Conservation (phyloP, 2,113 vertebrate species). For the Myxocyprinus asiaticus region DNA sequence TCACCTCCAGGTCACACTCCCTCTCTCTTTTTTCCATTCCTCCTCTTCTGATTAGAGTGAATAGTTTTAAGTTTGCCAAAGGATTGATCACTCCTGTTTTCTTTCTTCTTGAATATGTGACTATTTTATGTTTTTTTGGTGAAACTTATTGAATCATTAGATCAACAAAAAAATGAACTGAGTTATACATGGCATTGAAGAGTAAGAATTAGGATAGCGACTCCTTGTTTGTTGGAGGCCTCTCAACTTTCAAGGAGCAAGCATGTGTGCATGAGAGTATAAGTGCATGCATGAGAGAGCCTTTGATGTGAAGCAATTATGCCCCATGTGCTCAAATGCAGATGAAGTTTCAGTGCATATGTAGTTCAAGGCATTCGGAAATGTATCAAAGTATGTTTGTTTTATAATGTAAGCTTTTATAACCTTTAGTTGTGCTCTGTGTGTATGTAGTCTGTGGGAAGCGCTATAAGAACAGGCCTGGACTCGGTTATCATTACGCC, state of each 20-base stretch:
- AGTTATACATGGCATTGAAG: too few species aligned
- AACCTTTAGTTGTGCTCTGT: slow-evolving; percentile 27
- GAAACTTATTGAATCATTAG: too few species aligned
- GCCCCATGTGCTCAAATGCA: background rate
- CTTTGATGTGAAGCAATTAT: background rate
- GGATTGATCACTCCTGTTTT: background rate
- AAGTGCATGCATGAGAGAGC: slow-evolving; percentile 46
- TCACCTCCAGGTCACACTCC: slow-evolving; percentile 22
- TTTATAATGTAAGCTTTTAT: background rate
- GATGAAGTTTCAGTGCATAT: background rate
- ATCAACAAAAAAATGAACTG: too few species aligned
- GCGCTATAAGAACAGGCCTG: slow-evolving; percentile 96
- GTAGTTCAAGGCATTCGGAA: background rate
- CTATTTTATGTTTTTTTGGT: background rate
- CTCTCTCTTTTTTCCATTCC: slow-evolving; percentile 30
- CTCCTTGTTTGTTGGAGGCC: background rate
- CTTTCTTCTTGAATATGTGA: background rate
- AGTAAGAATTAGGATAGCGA: too few species aligned
- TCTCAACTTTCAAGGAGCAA: background rate
- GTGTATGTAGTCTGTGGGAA: slow-evolving; percentile 88
- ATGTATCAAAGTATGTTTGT: background rate
- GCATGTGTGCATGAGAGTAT: slow-evolving; percentile 36
- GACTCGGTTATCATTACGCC: slow-evolving; percentile 96
- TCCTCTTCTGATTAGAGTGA: slow-evolving; percentile 8
- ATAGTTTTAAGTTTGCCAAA: background rate